Evolutionary conservation across 2,113 vertebrate species (phyloP).

Genomic region (Callospermophilus lateralis): DNA sequence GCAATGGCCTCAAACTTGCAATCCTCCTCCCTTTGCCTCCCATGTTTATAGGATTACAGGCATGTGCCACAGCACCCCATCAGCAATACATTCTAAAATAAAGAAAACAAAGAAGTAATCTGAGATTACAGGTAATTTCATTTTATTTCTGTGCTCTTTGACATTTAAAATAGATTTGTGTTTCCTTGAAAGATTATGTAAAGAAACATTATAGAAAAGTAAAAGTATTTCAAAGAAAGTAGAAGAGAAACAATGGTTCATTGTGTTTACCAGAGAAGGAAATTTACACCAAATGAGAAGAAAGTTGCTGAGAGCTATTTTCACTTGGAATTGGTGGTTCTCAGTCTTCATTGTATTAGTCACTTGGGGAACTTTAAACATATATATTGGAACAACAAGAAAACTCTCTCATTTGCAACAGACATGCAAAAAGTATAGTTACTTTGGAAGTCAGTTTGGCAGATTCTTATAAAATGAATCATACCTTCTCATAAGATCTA

Average conservation of each 20-base stretch:
- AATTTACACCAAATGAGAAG: background rate
- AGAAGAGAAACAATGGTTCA: background rate
- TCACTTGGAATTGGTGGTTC: background rate
- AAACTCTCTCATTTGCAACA: background rate
- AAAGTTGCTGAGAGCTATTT: background rate
- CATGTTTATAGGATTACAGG: too few relatives aligned
- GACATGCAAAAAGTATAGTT: background rate
- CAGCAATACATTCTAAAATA: background rate
- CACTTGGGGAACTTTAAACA: background rate
- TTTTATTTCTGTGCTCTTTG: background rate
- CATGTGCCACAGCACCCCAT: rapidly evolving
- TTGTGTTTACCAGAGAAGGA: background rate
- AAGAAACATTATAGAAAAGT: background rate
- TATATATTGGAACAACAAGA: background rate
- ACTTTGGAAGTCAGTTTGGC: background rate
- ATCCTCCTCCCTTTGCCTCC: too few relatives aligned
- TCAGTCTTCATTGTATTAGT: background rate
- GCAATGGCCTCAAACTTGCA: too few relatives aligned
- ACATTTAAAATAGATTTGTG: background rate
- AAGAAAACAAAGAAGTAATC: background rate
- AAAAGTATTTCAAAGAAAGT: background rate
- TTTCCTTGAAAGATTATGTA: background rate
- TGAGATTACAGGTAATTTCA: background rate
- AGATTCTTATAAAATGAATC: background rate
- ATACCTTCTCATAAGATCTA: background rate